Conservation (phyloP, 2,113 vertebrate species). For the Calyptomena viridis region DNA sequence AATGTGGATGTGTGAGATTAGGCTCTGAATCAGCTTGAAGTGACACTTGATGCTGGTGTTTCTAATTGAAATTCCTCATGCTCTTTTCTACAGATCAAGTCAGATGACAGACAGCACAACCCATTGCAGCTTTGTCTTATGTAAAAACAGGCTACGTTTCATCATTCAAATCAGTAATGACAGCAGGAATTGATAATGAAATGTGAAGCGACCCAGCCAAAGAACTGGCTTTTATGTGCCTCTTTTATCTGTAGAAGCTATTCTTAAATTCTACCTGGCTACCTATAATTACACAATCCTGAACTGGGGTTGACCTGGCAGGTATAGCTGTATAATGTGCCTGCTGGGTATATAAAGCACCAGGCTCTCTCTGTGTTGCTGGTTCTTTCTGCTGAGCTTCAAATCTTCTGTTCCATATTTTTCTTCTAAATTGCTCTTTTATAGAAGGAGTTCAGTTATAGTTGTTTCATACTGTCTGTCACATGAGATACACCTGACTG, state of each 20-base stretch:
- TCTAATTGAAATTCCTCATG: constrained; percentile 39
- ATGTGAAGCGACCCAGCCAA: not conserved
- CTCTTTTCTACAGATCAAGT: constrained; percentile 4
- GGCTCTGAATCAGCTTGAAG: constrained; percentile 38
- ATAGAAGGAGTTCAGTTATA: not conserved
- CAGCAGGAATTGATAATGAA: not conserved
- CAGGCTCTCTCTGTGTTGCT: not conserved
- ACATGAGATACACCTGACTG: not conserved
- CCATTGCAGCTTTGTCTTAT: constrained; percentile 4
- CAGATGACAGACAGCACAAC: constrained; percentile 11
- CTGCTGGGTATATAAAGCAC: not conserved
- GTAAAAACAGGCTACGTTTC: constrained; percentile 2
- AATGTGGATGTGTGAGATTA: not conserved
- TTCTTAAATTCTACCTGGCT: not conserved
- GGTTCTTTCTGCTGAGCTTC: not conserved
- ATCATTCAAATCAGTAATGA: not conserved
- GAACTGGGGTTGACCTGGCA: constrained; percentile 1
- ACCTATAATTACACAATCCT: not conserved
- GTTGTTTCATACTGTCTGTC: not conserved
- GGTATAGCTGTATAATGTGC: not conserved
- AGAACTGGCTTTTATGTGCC: not conserved
- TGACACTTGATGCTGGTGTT: not conserved
- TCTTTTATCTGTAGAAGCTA: not conserved
- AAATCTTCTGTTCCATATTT: not conserved
- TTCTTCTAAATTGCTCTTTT: not conserved